phyloP scores from a whole-genome alignment of 1,140 invertebrate genomes.

The Mactra quadrangularis region DNA sequence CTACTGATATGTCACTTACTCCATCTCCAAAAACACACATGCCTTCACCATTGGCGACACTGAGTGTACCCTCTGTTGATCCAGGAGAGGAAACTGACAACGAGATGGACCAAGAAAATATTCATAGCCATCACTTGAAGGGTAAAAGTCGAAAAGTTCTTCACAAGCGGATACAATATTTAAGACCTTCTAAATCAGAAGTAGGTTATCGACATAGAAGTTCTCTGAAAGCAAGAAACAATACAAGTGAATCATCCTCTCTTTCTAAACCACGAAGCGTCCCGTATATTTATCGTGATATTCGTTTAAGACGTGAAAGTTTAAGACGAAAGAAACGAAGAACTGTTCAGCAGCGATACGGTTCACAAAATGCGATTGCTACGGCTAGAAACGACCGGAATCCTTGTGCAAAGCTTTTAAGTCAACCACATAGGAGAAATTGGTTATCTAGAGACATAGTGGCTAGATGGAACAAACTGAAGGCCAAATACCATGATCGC shows the following conservation, averaged over 20 bases:
- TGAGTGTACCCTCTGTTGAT: too few relatives aligned
- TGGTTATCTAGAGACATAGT: not conserved
- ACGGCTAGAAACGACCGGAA: constrained; percentile 13
- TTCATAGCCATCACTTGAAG: too few relatives aligned
- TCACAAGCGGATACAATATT: not conserved
- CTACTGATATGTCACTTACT: too few relatives aligned
- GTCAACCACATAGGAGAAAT: not conserved
- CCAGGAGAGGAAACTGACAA: too few relatives aligned
- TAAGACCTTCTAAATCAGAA: too few relatives aligned
- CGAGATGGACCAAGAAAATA: too few relatives aligned
- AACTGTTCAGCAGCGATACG: not conserved
- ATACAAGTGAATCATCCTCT: not conserved
- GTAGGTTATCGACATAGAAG: not conserved
- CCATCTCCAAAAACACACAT: too few relatives aligned
- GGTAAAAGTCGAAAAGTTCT: not conserved
- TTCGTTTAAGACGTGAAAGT: not conserved
- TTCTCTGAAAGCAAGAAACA: not conserved
- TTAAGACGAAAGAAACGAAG: constrained; percentile 14
- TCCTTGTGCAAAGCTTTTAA: constrained; percentile 6
- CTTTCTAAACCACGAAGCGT: not conserved
- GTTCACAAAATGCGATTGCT: not conserved
- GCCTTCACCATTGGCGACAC: too few relatives aligned
- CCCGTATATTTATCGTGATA: not conserved
- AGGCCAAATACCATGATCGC: constrained; percentile 11
- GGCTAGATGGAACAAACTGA: constrained; percentile 6